Evolutionary conservation across 1,140 invertebrate species (phyloP).

Genomic region (Leptopilina boulardi): DNA sequence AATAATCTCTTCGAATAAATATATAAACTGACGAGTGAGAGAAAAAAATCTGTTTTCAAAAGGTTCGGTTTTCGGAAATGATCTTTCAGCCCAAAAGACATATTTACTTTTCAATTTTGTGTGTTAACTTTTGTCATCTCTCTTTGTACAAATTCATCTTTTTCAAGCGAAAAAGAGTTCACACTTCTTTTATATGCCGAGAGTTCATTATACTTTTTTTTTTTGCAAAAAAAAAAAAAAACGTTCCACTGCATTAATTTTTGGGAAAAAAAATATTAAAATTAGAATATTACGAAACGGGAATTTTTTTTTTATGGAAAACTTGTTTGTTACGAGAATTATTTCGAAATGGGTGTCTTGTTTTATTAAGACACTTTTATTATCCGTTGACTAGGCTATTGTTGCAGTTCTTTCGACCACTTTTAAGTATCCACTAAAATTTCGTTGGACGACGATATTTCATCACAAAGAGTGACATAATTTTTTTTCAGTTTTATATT

Average conservation of each 20-base stretch:
- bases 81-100: not conserved
- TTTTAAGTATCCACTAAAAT: constrained; percentile 31
- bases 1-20: constrained; percentile 16
- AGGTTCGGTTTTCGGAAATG: constrained; percentile 28
- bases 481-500: not conserved
- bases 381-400: constrained; percentile 21
- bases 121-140: constrained; percentile 6
- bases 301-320: not conserved
- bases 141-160: constrained; percentile 25
- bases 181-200: constrained; percentile 40
- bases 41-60: constrained; percentile 21
- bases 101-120: constrained; percentile 1
- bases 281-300: not conserved
- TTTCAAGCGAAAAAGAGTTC: constrained; percentile 9
- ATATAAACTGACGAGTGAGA: not conserved
- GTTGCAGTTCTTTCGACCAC: constrained; percentile 12
- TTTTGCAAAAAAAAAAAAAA: not conserved
- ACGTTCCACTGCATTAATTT: not conserved
- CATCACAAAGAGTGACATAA: not conserved
- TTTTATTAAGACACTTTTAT: constrained; percentile 27
- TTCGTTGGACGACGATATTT: constrained; percentile 24
- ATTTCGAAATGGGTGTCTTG: constrained; percentile 2
- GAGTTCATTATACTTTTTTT: constrained; percentile 37
- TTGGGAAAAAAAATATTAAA: not conserved
- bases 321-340: constrained; percentile 12